Evolutionary conservation across 1,140 invertebrate species (phyloP).

Genomic region (Drosophila nasuta): DNA sequence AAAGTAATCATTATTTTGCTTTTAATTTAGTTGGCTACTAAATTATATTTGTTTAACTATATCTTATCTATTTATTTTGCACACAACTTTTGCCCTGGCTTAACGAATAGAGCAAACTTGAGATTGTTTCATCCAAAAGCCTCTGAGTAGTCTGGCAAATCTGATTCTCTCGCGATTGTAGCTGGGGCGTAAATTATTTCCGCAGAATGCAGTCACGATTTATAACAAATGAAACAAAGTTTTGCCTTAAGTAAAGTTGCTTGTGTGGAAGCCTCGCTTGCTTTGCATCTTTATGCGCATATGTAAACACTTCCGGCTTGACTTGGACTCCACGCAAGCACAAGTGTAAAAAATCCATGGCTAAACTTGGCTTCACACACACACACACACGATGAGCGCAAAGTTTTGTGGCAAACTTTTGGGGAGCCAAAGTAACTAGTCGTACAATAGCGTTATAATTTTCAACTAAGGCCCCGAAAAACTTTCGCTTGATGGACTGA

Average conservation of each 20-base stretch:
- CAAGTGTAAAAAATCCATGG: conserved; percentile 71
- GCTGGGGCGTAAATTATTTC: conserved; percentile 70
- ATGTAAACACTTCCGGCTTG: conserved; percentile 73
- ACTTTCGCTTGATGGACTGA: conserved; percentile 59
- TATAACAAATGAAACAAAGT: conserved; percentile 71
- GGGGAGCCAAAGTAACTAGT: conserved; percentile 15
- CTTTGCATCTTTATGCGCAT: conserved; percentile 73
- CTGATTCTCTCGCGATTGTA: background rate
- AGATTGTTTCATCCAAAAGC: no score
- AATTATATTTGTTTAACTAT: no score
- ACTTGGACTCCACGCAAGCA: conserved; percentile 30
- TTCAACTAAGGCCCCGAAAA: conserved; percentile 51
- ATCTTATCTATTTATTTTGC: no score
- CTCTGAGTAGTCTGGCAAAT: conserved; percentile 2
- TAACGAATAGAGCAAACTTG: background rate
- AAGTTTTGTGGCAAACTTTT: conserved; percentile 46
- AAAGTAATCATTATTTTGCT: no score
- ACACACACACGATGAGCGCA: conserved; percentile 15
- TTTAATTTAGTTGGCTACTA: no score
- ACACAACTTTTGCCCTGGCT: background rate
- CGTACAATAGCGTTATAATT: conserved; percentile 72
- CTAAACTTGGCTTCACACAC: conserved; percentile 57
- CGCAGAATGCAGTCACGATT: conserved; percentile 59
- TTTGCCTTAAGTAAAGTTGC: conserved; percentile 46
- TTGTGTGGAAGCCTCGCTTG: background rate